Conservation (phyloP, 2,113 vertebrate genomes). For the Coreoperca whiteheadi region DNA sequence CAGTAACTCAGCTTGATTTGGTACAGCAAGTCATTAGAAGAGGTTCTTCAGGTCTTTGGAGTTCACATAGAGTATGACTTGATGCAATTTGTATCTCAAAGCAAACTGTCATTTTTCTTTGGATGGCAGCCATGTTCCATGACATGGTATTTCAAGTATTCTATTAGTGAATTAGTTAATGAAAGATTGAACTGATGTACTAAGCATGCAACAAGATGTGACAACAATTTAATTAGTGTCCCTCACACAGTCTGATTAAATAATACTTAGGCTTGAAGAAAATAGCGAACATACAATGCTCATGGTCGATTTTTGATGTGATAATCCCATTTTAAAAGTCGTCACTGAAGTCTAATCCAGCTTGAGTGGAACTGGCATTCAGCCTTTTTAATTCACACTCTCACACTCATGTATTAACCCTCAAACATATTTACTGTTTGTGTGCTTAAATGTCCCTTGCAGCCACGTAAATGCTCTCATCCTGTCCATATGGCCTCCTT, state of each 20-base stretch:
- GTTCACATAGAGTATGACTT: conserved; percentile 11
- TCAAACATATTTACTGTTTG: conserved; percentile 37
- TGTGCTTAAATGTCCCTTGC: conserved; percentile 38
- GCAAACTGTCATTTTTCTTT: not conserved
- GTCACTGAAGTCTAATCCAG: conserved; percentile 42
- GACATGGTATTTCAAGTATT: not conserved
- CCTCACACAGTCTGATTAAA: conserved; percentile 24
- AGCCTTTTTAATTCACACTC: not conserved
- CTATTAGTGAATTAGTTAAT: not conserved
- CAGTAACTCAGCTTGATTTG: not conserved
- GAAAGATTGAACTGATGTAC: not conserved
- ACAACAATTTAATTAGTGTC: conserved; percentile 8
- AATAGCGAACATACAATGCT: conserved; percentile 10
- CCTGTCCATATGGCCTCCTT: conserved; percentile 44
- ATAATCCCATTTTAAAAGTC: conserved; percentile 50
- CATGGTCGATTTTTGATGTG: conserved; percentile 35
- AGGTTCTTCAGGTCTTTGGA: conserved; percentile 22
- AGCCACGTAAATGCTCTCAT: conserved; percentile 33
- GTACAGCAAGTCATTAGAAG: not conserved
- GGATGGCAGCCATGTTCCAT: not conserved
- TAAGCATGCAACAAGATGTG: not conserved
- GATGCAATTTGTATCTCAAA: conserved; percentile 12
- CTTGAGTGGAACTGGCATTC: conserved; percentile 22
- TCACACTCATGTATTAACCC: conserved; percentile 20
- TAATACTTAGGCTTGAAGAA: not conserved